Conservation (phyloP, 2,113 vertebrate species). For the Procapra przewalskii region DNA sequence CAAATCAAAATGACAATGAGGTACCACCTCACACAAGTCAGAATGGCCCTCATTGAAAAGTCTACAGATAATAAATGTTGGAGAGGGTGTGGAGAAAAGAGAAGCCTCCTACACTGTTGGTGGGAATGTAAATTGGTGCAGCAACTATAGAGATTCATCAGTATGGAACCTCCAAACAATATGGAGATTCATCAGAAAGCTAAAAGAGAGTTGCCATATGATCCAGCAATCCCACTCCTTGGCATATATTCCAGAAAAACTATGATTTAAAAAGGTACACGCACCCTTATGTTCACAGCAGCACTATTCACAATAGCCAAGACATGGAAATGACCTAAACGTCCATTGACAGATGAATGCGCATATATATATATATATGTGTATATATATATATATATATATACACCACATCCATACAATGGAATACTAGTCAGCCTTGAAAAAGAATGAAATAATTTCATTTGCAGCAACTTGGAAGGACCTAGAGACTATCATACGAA, state of each 20-base stretch:
- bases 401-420: background rate
- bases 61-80: background rate
- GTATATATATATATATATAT: no score
- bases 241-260: background rate
- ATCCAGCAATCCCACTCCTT: background rate
- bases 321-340: background rate
- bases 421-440: background rate
- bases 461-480: background rate
- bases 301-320: background rate
- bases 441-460: background rate
- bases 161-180: background rate
- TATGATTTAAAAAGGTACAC: background rate
- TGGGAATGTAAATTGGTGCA: background rate
- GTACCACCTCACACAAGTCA: background rate
- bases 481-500: background rate
- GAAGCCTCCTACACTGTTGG: background rate
- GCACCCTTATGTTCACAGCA: background rate
- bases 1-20: background rate
- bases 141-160: background rate
- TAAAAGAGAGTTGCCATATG: background rate
- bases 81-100: background rate
- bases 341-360: background rate
- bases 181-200: background rate
- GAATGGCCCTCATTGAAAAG: background rate
- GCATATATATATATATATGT: no score